These are phyloP conservation scores for Sialia sialis DNA, from an alignment of 2,113 vertebrate genomes.

Conservation along the genomic window DNA sequence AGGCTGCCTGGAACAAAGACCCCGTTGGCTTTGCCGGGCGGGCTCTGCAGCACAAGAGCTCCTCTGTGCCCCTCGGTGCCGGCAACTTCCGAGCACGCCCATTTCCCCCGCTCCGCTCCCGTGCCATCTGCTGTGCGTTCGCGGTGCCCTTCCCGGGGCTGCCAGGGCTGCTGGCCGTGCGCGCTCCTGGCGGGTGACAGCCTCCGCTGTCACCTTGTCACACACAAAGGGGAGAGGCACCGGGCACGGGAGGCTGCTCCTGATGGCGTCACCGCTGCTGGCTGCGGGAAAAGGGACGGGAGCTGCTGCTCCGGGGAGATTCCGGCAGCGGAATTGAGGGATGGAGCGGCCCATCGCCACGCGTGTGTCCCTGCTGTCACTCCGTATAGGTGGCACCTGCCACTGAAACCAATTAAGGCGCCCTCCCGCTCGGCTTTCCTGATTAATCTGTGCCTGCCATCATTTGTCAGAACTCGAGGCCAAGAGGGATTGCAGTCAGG, in stretches of 20 bases:
- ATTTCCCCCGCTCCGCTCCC: neutral
- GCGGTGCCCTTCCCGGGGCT: neutral
- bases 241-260: neutral
- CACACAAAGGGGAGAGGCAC: neutral
- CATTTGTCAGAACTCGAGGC: neutral
- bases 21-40: neutral
- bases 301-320: accelerated
- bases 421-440: neutral
- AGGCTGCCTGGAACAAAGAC: slow-evolving; percentile 28
- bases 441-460: neutral
- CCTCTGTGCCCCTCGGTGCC: neutral
- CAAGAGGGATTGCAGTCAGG: neutral
- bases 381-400: neutral
- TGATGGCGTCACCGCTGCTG: neutral
- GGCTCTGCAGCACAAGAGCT: slow-evolving; percentile 36
- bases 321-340: neutral
- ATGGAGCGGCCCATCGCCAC: accelerated
- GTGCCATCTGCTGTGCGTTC: neutral
- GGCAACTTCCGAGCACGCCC: slow-evolving; percentile 26
- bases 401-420: neutral
- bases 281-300: neutral
- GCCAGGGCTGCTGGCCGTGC: neutral
- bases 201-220: neutral
- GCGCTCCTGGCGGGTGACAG: neutral
- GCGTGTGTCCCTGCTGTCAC: neutral